Conservation (phyloP, 2,113 vertebrate species). For the Crotalus tigris region DNA sequence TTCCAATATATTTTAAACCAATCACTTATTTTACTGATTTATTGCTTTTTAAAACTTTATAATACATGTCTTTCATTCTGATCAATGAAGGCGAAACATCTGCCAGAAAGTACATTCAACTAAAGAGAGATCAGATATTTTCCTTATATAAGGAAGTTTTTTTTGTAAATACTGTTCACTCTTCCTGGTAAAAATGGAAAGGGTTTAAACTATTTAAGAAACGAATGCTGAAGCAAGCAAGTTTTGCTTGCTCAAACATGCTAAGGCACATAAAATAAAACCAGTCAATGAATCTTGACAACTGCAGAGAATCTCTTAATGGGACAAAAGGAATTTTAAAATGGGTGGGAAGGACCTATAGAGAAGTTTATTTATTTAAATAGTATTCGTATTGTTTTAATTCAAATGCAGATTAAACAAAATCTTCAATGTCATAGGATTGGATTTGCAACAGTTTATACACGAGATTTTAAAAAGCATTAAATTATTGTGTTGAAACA, state of each 20-base stretch:
- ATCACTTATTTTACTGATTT: neutral
- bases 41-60: neutral
- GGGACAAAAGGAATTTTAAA: constrained; percentile 18
- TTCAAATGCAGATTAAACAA: neutral
- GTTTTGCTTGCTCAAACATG: constrained; percentile 37
- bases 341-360: constrained; percentile 36
- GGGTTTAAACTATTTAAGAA: constrained; percentile 36
- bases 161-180: constrained; percentile 27
- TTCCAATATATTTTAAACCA: neutral
- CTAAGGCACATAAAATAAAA: constrained; percentile 34
- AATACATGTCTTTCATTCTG: neutral
- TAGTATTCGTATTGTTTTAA: neutral
- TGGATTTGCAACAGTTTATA: neutral
- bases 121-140: constrained; percentile 19
- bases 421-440: no score
- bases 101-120: constrained; percentile 32
- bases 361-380: constrained; percentile 6
- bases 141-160: constrained; percentile 43
- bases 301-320: constrained; percentile 40
- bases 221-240: constrained; percentile 21
- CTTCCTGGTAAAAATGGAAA: constrained; percentile 22
- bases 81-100: constrained; percentile 43
- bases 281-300: constrained; percentile 35
- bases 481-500: neutral
- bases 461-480: neutral